Evolutionary conservation across 23 tunicate species (phyloP).

Genomic region (Halocynthia roretzi): DNA sequence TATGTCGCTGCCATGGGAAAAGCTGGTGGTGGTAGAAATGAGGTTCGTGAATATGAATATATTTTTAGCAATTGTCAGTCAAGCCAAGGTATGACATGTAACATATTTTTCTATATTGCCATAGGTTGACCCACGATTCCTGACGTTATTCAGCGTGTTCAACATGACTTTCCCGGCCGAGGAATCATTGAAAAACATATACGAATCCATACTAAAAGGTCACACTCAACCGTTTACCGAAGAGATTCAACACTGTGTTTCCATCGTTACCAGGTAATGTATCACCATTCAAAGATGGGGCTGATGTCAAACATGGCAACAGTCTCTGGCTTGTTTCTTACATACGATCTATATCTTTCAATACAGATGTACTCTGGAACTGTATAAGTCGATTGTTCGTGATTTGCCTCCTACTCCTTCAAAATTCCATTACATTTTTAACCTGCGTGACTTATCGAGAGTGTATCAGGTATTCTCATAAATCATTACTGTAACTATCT

Average conservation of each 20-base stretch:
- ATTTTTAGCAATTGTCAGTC: neutral
- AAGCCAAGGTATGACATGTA: neutral
- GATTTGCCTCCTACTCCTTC: conserved; percentile 99
- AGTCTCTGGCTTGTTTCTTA: neutral
- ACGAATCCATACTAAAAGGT: conserved; percentile 79
- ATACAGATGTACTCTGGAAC: conserved; percentile 76
- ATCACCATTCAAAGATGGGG: neutral
- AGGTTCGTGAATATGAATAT: conserved; percentile 31
- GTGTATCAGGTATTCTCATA: conserved; percentile 64
- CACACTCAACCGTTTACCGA: conserved; percentile 80
- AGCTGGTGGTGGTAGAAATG: conserved; percentile 99
- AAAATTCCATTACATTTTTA: conserved; percentile 98
- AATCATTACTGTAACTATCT: too few species aligned
- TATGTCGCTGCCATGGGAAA: conserved; percentile 99
- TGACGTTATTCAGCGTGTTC: conserved; percentile 92
- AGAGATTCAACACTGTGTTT: conserved; percentile 41
- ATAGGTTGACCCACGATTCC: conserved; percentile 95
- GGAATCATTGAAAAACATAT: conserved; percentile 88
- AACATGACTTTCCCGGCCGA: conserved; percentile 99
- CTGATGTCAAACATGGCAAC: neutral
- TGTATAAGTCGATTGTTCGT: conserved; percentile 83
- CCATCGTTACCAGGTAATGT: conserved; percentile 45
- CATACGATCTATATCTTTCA: neutral
- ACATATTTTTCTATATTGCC: conserved; percentile 7
- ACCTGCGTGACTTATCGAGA: conserved; percentile 92